These are phyloP conservation scores for Ophioninae sp. DNA, from an alignment of 2,888 invertebrate species.

Conservation along the genomic window DNA sequence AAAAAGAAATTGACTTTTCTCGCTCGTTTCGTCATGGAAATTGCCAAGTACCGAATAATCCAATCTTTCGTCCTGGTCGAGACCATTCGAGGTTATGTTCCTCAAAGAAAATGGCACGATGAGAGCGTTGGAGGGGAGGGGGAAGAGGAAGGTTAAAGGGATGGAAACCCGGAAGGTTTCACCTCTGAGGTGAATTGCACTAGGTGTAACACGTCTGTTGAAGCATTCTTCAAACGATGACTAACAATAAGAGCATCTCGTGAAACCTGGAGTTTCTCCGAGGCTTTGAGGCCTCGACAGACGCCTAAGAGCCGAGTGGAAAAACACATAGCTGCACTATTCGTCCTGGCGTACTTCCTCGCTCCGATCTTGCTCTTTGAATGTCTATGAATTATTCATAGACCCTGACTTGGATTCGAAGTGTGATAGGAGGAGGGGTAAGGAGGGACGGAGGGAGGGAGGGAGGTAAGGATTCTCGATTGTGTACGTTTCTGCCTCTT, in stretches of 20 bases:
- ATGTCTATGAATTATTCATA: conserved; percentile 78
- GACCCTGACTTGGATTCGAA: conserved; percentile 74
- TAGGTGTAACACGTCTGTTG: not conserved
- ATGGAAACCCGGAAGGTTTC: not conserved
- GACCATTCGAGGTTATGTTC: not conserved
- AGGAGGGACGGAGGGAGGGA: not conserved
- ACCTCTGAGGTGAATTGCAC: not conserved
- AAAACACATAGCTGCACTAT: conserved; percentile 43
- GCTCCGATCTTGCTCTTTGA: conserved; percentile 56
- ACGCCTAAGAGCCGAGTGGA: conserved; percentile 33
- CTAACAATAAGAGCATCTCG: conserved; percentile 73
- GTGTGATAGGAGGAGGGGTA: conserved; percentile 73
- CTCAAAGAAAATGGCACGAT: not conserved
- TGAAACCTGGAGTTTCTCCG: conserved; percentile 73
- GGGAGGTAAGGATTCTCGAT: conserved; percentile 66
- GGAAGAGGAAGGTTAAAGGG: not conserved
- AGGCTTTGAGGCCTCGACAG: conserved; percentile 54
- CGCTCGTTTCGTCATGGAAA: not conserved
- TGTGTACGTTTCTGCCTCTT: conserved; percentile 56
- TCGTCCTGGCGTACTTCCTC: conserved; percentile 63
- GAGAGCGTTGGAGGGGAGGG: not conserved
- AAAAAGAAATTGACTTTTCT: not conserved
- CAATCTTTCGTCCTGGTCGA: not conserved
- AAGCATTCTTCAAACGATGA: conserved; percentile 26
- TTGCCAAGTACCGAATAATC: not conserved